Evolutionary conservation across 1,140 invertebrate genomes (phyloP).

Genomic region (Penaeus vannamei): DNA sequence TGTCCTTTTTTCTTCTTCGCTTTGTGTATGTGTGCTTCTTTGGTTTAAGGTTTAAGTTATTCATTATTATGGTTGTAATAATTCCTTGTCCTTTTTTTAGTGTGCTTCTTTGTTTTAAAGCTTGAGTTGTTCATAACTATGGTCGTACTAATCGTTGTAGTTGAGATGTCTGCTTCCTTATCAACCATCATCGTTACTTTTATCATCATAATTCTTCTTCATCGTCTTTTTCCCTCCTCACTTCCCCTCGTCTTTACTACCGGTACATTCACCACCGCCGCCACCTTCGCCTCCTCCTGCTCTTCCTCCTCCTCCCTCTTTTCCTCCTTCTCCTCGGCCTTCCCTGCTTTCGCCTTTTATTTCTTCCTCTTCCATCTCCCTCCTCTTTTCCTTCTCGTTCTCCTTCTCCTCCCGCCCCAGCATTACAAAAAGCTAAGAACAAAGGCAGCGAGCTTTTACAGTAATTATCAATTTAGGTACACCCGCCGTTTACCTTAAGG

Average conservation of each 20-base stretch:
- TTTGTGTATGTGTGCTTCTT: too few species aligned
- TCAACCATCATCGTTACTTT: neutral
- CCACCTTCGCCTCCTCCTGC: neutral
- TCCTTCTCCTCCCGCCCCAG: neutral
- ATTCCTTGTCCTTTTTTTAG: too few species aligned
- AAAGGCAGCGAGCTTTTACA: constrained; percentile 28
- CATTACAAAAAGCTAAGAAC: constrained; percentile 29
- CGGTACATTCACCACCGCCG: neutral
- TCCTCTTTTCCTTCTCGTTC: neutral
- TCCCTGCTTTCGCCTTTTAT: neutral
- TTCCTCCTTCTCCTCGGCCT: neutral
- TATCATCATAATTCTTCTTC: neutral
- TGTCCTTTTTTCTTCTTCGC: too few species aligned
- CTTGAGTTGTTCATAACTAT: too few species aligned
- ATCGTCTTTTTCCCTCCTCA: neutral
- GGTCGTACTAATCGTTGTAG: too few species aligned
- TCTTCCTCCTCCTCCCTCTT: neutral
- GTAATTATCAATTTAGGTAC: constrained; percentile 32
- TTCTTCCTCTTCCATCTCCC: constrained; percentile 1
- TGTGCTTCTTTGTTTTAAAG: too few species aligned
- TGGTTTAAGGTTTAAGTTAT: too few species aligned
- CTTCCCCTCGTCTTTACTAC: neutral
- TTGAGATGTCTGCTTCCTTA: neutral
- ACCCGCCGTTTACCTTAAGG: constrained; percentile 28
- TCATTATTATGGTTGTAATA: too few species aligned